Percentiles rank a stretch among this genome's conserved stretches.
Evolutionary conservation across 2,888 invertebrate species (phyloP).

Genomic region (Nycteola revayana): DNA sequence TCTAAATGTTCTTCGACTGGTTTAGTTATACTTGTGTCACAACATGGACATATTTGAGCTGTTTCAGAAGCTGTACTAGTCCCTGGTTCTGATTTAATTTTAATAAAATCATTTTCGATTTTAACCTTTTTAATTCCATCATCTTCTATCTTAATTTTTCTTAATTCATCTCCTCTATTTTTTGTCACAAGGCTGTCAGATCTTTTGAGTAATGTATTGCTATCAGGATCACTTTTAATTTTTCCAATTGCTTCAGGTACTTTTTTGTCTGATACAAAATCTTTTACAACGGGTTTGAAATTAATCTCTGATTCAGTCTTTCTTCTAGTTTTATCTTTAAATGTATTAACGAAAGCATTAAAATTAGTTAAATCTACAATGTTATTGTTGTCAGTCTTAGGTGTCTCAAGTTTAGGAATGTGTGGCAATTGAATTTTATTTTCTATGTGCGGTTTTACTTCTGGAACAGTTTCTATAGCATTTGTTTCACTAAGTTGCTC

Average conservation of each 20-base stretch:
- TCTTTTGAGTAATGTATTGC: slow-evolving; percentile 7
- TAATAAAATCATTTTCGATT: neutral
- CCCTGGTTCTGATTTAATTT: slow-evolving; percentile 28
- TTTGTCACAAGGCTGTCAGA: slow-evolving; percentile 11
- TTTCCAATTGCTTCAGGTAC: neutral
- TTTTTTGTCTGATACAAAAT: slow-evolving; percentile 1
- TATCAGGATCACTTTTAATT: neutral
- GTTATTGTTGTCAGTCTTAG: slow-evolving; percentile 1
- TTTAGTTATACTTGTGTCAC: slow-evolving; percentile 50
- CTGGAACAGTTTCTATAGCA: neutral
- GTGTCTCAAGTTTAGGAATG: neutral
- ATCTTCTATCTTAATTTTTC: neutral
- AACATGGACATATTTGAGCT: slow-evolving; percentile 66
- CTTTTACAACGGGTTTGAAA: slow-evolving; percentile 1
- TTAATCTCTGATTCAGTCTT: slow-evolving; percentile 14
- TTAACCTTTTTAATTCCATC: neutral
- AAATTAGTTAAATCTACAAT: slow-evolving; percentile 18
- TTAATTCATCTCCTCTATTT: slow-evolving; percentile 12
- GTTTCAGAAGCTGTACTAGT: slow-evolving; percentile 26
- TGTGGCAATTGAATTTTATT: slow-evolving; percentile 1
- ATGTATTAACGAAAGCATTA: slow-evolving; percentile 6
- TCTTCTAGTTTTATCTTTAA: slow-evolving; percentile 10
- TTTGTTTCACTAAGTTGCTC: slow-evolving; percentile 39
- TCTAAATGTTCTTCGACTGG: slow-evolving; percentile 73
- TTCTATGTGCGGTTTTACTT: slow-evolving; percentile 5